These are phyloP conservation scores for Pachyramphus minor DNA, from an alignment of 2,113 vertebrate species.

Conservation along the genomic window DNA sequence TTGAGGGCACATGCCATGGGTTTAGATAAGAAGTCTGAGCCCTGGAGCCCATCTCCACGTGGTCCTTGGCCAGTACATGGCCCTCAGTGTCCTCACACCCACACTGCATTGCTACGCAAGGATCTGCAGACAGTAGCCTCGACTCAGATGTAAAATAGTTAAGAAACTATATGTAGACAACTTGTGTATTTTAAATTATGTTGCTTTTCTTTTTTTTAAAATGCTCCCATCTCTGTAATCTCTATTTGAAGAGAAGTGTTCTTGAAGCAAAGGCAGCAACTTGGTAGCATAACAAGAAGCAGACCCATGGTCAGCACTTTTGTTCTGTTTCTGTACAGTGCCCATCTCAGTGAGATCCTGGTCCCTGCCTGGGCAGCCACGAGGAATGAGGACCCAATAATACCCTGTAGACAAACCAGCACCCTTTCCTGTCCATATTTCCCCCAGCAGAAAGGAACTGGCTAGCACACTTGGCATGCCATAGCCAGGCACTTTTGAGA, in stretches of 20 bases:
- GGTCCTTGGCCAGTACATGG: not conserved
- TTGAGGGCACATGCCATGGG: not conserved
- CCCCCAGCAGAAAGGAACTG: not conserved
- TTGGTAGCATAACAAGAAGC: not conserved
- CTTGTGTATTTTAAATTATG: not conserved
- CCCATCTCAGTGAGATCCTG: not conserved
- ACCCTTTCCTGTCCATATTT: not conserved
- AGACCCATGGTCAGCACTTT: not conserved
- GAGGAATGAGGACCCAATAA: not conserved
- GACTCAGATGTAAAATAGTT: not conserved
- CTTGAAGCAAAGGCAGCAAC: not conserved
- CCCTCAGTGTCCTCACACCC: not conserved
- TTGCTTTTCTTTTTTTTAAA: not conserved
- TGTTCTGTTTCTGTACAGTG: not conserved
- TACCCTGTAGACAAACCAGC: not conserved
- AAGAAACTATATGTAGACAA: not conserved
- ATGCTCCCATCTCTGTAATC: not conserved
- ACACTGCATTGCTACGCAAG: not conserved
- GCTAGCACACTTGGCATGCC: not conserved
- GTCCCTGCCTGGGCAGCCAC: slow-evolving; percentile 10
- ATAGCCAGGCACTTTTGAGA: not conserved
- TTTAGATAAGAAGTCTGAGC: not conserved
- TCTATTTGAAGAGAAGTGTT: not conserved
- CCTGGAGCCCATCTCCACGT: not conserved
- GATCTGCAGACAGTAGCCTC: not conserved